A percentile compares a stretch with the other conserved stretches of the same genome.
Conservation (phyloP, 2,797 vertebrate species). For the Oceanodroma leucorhoa region DNA sequence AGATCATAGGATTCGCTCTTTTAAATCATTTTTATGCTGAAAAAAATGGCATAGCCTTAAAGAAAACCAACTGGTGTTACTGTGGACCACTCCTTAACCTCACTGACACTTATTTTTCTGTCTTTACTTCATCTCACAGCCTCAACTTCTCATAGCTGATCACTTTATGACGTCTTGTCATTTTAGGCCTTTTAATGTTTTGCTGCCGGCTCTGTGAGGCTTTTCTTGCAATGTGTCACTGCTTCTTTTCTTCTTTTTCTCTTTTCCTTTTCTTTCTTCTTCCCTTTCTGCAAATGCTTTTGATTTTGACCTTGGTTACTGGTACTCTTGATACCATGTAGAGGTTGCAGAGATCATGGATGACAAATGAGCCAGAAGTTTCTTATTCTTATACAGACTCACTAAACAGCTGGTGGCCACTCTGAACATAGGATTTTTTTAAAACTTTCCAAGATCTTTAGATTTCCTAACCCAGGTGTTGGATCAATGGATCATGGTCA, state of each 20-base stretch:
- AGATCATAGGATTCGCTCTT: background rate
- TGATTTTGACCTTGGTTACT: background rate
- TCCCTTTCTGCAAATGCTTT: background rate
- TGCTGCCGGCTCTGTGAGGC: background rate
- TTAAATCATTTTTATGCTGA: background rate
- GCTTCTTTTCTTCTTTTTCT: background rate
- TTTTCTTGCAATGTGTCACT: background rate
- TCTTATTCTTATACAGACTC: background rate
- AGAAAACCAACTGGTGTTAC: background rate
- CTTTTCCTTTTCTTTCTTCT: background rate
- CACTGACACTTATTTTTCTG: background rate
- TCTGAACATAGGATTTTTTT: background rate
- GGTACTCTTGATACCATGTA: background rate
- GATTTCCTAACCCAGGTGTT: background rate
- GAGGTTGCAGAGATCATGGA: background rate
- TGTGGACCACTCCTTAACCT: background rate
- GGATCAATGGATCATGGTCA: background rate
- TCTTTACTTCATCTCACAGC: background rate
- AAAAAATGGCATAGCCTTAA: background rate
- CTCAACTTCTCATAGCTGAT: background rate
- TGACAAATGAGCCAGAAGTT: background rate
- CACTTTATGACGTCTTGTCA: background rate
- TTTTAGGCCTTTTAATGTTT: background rate
- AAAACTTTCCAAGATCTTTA: background rate
- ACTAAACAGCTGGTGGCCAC: background rate